A percentile compares a stretch with the other conserved stretches of the same genome.
Conservation (phyloP, 1,140 invertebrate genomes). For the Ericerus pela region DNA sequence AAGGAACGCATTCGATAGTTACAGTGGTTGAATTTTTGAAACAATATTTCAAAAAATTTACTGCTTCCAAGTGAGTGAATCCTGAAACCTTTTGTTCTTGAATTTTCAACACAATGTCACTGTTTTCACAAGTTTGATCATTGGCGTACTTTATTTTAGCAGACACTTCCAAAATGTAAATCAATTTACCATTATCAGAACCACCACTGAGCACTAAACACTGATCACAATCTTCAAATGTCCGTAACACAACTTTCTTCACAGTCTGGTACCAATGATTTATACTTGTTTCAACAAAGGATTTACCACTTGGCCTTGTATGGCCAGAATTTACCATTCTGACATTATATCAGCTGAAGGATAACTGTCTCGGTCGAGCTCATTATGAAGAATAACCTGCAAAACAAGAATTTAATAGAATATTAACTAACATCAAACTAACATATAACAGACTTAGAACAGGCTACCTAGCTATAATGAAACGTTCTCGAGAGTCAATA, state of each 20-base stretch:
- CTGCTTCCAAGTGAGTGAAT: conserved; percentile 43
- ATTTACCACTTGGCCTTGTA: conserved; percentile 26
- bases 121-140: conserved; percentile 29
- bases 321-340: conserved; percentile 29
- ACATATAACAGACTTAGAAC: no score
- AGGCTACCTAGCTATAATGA: no score
- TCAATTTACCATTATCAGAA: conserved; percentile 43
- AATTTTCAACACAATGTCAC: conserved; percentile 43
- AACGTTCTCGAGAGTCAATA: no score
- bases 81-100: conserved; percentile 48
- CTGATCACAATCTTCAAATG: conserved; percentile 22
- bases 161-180: conserved; percentile 32
- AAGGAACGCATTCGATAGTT: conserved; percentile 37
- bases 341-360: conserved; percentile 23
- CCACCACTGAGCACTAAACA: conserved; percentile 33
- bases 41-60: conserved; percentile 42
- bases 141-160: conserved; percentile 32
- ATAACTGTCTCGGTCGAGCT: no score
- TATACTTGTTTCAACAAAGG: conserved; percentile 7
- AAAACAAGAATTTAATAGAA: no score
- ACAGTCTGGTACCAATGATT: conserved; percentile 24
- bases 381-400: no score
- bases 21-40: conserved; percentile 39
- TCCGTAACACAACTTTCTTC: conserved; percentile 21
- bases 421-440: no score